Evolutionary conservation across 2,797 vertebrate genomes (phyloP).

Genomic region (Percopsis omiscomaycus): DNA sequence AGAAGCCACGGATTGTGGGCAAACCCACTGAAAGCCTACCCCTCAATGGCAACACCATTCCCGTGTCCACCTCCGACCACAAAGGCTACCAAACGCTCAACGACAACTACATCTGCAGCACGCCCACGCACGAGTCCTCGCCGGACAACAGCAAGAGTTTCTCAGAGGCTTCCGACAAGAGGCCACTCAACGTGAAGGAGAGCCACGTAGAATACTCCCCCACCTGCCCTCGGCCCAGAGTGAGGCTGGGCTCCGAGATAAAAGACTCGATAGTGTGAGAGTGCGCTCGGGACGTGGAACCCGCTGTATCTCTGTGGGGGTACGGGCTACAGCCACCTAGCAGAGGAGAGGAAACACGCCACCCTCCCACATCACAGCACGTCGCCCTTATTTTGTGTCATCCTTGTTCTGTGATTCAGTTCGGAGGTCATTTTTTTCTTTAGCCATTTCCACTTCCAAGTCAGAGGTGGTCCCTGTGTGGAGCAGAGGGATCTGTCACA

Average conservation of each 20-base stretch:
- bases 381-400: slow-evolving; percentile 45
- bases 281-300: slow-evolving; percentile 1
- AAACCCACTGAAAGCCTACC: slow-evolving; percentile 84
- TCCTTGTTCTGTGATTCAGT: slow-evolving; percentile 62
- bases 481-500: neutral
- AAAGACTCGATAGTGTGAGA: slow-evolving; percentile 93
- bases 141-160: slow-evolving; percentile 83
- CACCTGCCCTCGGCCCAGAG: slow-evolving; percentile 85
- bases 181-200: slow-evolving; percentile 86
- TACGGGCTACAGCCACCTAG: slow-evolving; percentile 41
- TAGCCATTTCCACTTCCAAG: slow-evolving; percentile 61
- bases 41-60: slow-evolving; percentile 84
- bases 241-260: slow-evolving; percentile 92
- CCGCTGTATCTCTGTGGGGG: slow-evolving; percentile 42
- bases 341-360: slow-evolving; percentile 57
- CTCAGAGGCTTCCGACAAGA: slow-evolving; percentile 87
- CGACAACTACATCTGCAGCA: slow-evolving; percentile 88
- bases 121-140: slow-evolving; percentile 82
- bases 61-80: slow-evolving; percentile 83
- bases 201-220: slow-evolving; percentile 89
- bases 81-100: slow-evolving; percentile 96
- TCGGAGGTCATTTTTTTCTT: slow-evolving; percentile 53
- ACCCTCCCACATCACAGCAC: slow-evolving; percentile 58
- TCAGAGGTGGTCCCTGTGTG: slow-evolving; percentile 41
- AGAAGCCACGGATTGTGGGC: slow-evolving; percentile 76